Percentiles rank a stretch among this genome's conserved stretches.
phyloP scores from a whole-genome alignment of 2,888 invertebrate genomes.

The Callyntrura sp. region DNA sequence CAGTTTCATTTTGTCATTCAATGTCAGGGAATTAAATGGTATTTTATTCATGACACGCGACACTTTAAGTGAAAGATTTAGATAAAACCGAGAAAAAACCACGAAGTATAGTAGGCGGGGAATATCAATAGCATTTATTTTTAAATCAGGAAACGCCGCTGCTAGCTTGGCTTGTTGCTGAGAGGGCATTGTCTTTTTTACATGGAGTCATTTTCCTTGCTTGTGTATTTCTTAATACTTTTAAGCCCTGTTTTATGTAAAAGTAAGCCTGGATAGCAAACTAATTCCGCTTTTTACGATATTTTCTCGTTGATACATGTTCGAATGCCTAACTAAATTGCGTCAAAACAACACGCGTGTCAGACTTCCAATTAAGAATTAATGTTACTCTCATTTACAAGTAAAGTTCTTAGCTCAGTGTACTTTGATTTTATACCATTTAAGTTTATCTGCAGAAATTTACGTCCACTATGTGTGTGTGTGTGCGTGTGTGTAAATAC shows the following conservation, averaged over 20 bases:
- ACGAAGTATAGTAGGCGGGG: neutral
- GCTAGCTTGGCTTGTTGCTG: neutral
- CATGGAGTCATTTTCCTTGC: neutral
- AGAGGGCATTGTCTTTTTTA: neutral
- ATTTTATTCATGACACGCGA: constrained; percentile 41
- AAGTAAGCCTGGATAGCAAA: neutral
- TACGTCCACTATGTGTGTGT: too few species aligned
- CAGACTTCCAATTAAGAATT: constrained; percentile 34
- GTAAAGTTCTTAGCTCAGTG: too few species aligned
- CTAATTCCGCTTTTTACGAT: constrained; percentile 17
- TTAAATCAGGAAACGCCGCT: neutral
- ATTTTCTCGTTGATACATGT: neutral
- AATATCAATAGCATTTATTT: constrained; percentile 27
- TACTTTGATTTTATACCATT: too few species aligned
- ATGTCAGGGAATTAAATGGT: constrained; percentile 12
- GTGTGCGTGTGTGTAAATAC: too few species aligned
- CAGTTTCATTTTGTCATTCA: neutral
- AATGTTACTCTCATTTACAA: too few species aligned
- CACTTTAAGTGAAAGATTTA: constrained; percentile 45
- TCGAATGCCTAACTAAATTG: constrained; percentile 26
- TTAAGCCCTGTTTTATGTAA: neutral
- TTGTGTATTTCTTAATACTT: constrained; percentile 6
- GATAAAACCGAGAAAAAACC: neutral
- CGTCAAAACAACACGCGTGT: constrained; percentile 7
- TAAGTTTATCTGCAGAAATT: too few species aligned